A percentile compares a stretch with the other conserved stretches of the same genome.
phyloP scores from a whole-genome alignment of 2,113 vertebrate species.

The Peromyscus maniculatus region DNA sequence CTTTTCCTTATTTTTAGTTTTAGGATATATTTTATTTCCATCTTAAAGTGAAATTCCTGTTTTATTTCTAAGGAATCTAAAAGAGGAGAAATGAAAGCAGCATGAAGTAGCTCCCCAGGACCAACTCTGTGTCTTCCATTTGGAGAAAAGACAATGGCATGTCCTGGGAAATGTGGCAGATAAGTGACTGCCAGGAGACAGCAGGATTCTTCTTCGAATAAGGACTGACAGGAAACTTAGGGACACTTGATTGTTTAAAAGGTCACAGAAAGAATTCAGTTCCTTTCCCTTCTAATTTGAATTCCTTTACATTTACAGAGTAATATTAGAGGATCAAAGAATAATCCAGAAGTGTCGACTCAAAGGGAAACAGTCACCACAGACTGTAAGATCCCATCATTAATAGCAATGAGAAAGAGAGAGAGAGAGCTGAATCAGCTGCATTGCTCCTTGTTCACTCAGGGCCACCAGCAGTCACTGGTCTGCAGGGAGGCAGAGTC shows the following conservation, averaged over 20 bases:
- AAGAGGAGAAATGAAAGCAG: background rate
- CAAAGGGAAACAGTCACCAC: slow-evolving; percentile 37
- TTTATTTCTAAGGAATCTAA: background rate
- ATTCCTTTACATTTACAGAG: slow-evolving; percentile 74
- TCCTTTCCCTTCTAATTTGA: slow-evolving; percentile 76
- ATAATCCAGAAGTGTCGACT: slow-evolving; percentile 51
- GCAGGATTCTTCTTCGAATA: slow-evolving; percentile 66
- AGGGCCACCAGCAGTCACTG: background rate
- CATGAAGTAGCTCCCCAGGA: slow-evolving; percentile 33
- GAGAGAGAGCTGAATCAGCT: background rate
- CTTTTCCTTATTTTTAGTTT: background rate
- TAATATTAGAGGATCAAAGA: slow-evolving; percentile 70
- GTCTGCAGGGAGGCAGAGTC: background rate
- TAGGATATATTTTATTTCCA: background rate
- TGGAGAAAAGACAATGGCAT: slow-evolving; percentile 54
- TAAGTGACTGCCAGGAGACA: slow-evolving; percentile 58
- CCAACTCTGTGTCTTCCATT: slow-evolving; percentile 13
- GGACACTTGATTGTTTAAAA: slow-evolving; percentile 83
- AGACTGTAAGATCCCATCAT: background rate
- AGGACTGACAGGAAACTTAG: slow-evolving; percentile 47
- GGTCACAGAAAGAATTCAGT: slow-evolving; percentile 81
- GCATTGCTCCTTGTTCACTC: background rate
- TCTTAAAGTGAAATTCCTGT: slow-evolving; percentile 8
- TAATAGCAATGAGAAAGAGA: slow-evolving; percentile 30
- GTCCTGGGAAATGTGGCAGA: background rate